Evolutionary conservation across 2,888 invertebrate species (phyloP).

Genomic region (Drosophila leonis): DNA sequence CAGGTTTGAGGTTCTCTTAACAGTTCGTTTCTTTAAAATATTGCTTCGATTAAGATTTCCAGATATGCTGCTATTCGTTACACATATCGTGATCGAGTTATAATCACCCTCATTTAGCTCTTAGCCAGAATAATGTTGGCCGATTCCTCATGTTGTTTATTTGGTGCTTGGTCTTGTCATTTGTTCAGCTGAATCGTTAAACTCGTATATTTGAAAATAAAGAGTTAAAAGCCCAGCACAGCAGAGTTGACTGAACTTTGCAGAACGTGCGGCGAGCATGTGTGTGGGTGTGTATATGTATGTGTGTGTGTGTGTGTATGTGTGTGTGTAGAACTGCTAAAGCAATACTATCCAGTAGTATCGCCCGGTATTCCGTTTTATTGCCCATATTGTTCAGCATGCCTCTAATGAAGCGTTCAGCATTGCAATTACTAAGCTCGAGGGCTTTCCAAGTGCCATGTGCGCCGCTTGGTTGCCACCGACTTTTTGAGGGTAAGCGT

Average conservation of each 20-base stretch:
- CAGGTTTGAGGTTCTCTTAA: background rate
- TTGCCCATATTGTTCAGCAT: constrained; percentile 66
- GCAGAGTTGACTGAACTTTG: constrained; percentile 67
- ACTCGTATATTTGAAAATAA: constrained; percentile 35
- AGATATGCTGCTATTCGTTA: constrained; percentile 1
- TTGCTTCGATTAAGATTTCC: background rate
- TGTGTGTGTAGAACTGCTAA: background rate
- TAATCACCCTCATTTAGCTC: constrained; percentile 4
- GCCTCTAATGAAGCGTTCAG: constrained; percentile 72
- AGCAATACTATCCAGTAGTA: constrained; percentile 14
- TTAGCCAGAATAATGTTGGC: constrained; percentile 34
- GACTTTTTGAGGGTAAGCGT: constrained; percentile 1
- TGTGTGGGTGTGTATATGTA: constrained; percentile 5
- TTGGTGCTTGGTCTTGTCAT: constrained; percentile 42
- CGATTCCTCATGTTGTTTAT: constrained; percentile 27
- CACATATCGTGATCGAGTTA: constrained; percentile 2
- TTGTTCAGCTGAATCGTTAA: constrained; percentile 56
- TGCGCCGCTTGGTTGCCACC: constrained; percentile 13
- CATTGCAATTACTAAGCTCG: constrained; percentile 48
- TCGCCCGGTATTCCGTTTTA: constrained; percentile 39
- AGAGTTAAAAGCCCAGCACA: constrained; percentile 32
- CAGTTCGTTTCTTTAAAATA: background rate
- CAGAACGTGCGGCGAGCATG: constrained; percentile 54
- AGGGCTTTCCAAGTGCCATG: constrained; percentile 25
- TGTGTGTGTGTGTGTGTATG: too few relatives aligned